A percentile compares a stretch with the other conserved stretches of the same genome.
These are phyloP conservation scores for Agrotis exclamationis DNA, from an alignment of 2,888 invertebrate species.

Conservation along the genomic window DNA sequence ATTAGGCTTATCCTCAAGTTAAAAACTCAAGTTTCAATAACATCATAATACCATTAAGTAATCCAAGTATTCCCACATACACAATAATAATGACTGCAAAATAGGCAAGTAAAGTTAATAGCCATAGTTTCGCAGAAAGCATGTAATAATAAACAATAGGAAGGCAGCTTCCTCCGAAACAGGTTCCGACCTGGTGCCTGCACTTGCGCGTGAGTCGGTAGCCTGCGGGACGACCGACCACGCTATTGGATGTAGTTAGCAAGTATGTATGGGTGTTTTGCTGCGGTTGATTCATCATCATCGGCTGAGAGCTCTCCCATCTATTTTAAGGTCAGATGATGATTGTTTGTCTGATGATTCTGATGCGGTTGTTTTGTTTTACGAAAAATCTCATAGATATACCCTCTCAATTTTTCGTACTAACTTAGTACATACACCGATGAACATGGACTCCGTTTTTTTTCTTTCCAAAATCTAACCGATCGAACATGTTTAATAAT, in stretches of 20 bases:
- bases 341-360: no score
- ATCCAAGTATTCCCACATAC: slow-evolving; percentile 13
- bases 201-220: slow-evolving; percentile 35
- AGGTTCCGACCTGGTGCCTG: slow-evolving; percentile 23
- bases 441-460: neutral
- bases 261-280: neutral
- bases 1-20: neutral
- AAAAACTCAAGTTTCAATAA: neutral
- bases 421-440: neutral
- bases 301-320: no score
- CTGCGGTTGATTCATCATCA: neutral
- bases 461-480: no score
- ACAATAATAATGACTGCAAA: slow-evolving; percentile 17
- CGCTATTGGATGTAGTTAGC: neutral
- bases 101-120: slow-evolving; percentile 14
- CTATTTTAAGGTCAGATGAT: no score
- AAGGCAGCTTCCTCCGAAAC: slow-evolving; percentile 38
- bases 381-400: no score
- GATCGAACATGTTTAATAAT: no score
- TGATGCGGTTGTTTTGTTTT: no score
- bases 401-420: no score
- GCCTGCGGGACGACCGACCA: slow-evolving; percentile 45
- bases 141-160: slow-evolving; percentile 24
- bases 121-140: slow-evolving; percentile 8
- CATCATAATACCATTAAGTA: neutral